These are phyloP conservation scores for Drosophila conformis DNA, from an alignment of 2,888 invertebrate species.

Conservation along the genomic window DNA sequence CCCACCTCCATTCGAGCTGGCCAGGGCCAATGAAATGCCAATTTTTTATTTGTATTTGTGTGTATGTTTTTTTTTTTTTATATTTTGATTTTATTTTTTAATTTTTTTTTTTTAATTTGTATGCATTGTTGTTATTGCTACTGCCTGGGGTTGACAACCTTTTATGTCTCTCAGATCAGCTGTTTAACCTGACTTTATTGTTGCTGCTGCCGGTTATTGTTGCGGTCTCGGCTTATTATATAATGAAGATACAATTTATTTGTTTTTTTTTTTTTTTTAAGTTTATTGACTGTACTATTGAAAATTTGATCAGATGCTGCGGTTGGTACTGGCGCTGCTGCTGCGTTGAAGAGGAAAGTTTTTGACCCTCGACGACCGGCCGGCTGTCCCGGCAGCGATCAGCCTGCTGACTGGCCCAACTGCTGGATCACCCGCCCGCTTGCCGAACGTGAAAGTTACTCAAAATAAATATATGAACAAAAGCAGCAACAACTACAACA, in stretches of 20 bases:
- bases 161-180: constrained; percentile 55
- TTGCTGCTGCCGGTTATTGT: constrained; percentile 41
- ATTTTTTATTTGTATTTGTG: constrained; percentile 11
- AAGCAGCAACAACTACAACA: constrained; percentile 10
- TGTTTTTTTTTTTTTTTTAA: constrained; percentile 24
- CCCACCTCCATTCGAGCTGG: constrained; percentile 43
- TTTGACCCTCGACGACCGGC: constrained; percentile 53
- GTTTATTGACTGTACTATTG: constrained; percentile 56
- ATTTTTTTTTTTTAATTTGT: constrained; percentile 26
- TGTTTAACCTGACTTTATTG: constrained; percentile 54
- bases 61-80: constrained; percentile 15
- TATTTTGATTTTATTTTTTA: constrained; percentile 17
- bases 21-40: constrained; percentile 58
- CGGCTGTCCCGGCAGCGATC: constrained; percentile 20
- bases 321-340: constrained; percentile 14
- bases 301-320: constrained; percentile 18
- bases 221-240: constrained; percentile 58
- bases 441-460: constrained; percentile 63
- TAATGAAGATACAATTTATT: constrained; percentile 57
- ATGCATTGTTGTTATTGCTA: constrained; percentile 46
- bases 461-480: constrained; percentile 38
- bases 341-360: constrained; percentile 47
- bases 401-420: constrained; percentile 3
- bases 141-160: constrained; percentile 70
- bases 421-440: constrained; percentile 19